Conservation (phyloP, 2,888 invertebrate genomes). For the Hyppa rectilinea region DNA sequence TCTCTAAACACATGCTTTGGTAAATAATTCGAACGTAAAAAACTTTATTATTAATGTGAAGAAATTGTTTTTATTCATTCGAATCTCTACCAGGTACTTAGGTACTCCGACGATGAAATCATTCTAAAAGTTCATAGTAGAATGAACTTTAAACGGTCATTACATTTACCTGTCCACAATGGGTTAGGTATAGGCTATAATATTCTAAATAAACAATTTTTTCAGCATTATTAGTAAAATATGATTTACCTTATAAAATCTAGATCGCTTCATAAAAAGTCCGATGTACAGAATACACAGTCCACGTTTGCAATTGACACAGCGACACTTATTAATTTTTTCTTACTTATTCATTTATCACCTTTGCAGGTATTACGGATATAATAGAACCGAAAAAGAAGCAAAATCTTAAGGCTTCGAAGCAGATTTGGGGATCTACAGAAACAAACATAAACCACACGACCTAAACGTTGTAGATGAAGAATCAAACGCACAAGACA, state of each 20-base stretch:
- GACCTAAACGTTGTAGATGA: not conserved
- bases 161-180: too few relatives aligned
- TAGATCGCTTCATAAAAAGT: not conserved
- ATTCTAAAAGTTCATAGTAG: not conserved
- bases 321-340: too few relatives aligned
- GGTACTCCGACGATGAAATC: not conserved
- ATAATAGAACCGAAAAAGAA: not conserved
- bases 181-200: too few relatives aligned
- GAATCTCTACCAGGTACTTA: not conserved
- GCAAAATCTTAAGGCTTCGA: not conserved
- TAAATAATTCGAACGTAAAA: not conserved
- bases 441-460: not conserved
- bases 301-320: not conserved
- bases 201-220: not conserved
- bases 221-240: not conserved
- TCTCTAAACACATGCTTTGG: constrained; percentile 27
- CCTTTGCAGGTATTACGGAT: too few relatives aligned
- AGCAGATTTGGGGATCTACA: not conserved
- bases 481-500: constrained; percentile 23
- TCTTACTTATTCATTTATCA: too few relatives aligned
- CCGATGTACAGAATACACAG: not conserved
- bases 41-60: not conserved
- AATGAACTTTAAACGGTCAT: not conserved
- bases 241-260: not conserved
- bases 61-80: not conserved